Conservation (phyloP, 2,113 vertebrate species). For the Carassius carassius region DNA sequence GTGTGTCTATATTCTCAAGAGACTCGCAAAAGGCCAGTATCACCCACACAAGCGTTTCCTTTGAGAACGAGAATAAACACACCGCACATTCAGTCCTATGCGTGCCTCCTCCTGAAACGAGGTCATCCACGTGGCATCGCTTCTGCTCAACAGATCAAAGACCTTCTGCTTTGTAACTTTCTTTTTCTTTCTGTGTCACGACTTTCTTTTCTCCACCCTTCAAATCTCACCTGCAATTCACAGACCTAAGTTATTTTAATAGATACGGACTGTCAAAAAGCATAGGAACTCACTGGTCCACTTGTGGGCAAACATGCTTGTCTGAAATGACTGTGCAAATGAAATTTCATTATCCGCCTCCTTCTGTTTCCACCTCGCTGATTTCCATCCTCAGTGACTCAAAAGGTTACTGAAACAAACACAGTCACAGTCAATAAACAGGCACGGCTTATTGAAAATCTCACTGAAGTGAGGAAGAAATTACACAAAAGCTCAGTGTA, state of each 20-base stretch:
- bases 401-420: background rate
- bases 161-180: constrained; percentile 36
- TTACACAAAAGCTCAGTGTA: background rate
- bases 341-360: background rate
- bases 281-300: background rate
- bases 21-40: background rate
- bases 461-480: constrained; percentile 19
- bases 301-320: background rate
- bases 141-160: constrained; percentile 62
- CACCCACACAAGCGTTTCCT: constrained; percentile 30
- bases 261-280: background rate
- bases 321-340: constrained; percentile 11
- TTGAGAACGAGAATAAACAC: constrained; percentile 13
- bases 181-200: constrained; percentile 13
- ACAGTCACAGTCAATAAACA: background rate
- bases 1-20: background rate
- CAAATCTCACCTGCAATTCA: background rate
- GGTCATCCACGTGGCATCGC: constrained; percentile 35
- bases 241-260: background rate
- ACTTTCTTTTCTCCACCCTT: background rate
- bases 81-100: background rate
- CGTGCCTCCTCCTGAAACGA: constrained; percentile 35
- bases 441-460: background rate
- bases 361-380: background rate
- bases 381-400: constrained; percentile 23